phyloP scores from a whole-genome alignment of 2,888 invertebrate species.

The Lapara coniferarum region DNA sequence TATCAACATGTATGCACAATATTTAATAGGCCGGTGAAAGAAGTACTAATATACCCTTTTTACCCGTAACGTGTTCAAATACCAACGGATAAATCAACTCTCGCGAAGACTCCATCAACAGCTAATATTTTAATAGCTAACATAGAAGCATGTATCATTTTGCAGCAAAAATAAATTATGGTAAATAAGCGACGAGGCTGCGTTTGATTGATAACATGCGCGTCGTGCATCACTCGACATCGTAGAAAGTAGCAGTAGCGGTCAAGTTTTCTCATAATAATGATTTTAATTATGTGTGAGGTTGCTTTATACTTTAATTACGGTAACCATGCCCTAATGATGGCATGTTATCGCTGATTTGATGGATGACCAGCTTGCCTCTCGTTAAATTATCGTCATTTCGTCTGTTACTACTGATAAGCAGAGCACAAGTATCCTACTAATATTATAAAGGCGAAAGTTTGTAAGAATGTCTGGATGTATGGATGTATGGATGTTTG shows the following conservation, averaged over 20 bases:
- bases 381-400: no score
- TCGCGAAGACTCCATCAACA: neutral
- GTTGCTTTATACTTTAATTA: neutral
- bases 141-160: conserved; percentile 3
- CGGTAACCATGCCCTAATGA: neutral
- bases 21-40: no score
- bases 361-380: no score
- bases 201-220: conserved; percentile 8
- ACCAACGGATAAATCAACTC: neutral
- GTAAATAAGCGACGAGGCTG: neutral
- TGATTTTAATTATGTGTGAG: neutral
- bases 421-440: no score
- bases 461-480: no score
- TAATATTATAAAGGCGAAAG: no score
- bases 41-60: neutral
- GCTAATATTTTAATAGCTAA: conserved; percentile 19
- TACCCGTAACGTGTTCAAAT: neutral
- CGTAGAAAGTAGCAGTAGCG: neutral
- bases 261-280: conserved; percentile 3
- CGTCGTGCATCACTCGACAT: neutral
- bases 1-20: no score
- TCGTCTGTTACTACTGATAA: no score
- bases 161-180: conserved; percentile 4
- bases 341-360: no score
- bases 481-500: no score